phyloP scores from a whole-genome alignment of 2,113 vertebrate genomes.

The Nestor notabilis region DNA sequence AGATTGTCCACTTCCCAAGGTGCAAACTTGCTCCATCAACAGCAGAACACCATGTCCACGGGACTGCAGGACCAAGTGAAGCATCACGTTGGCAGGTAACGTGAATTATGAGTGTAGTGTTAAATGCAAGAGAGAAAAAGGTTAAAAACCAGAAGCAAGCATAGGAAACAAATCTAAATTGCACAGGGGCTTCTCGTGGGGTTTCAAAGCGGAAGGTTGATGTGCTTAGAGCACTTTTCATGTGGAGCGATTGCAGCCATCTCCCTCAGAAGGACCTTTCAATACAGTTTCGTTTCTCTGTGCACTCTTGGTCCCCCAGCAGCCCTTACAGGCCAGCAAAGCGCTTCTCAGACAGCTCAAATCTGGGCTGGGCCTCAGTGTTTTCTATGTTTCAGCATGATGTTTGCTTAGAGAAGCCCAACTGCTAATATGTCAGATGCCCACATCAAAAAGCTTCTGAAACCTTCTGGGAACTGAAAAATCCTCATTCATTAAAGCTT shows the following conservation, averaged over 20 bases:
- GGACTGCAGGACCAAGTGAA: neutral
- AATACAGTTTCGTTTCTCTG: neutral
- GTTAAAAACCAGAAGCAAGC: neutral
- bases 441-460: neutral
- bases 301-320: neutral
- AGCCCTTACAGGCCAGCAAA: neutral
- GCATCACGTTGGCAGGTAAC: neutral
- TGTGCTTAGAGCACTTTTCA: neutral
- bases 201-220: neutral
- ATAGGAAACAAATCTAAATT: neutral
- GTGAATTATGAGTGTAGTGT: neutral
- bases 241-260: neutral
- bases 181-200: neutral
- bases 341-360: neutral
- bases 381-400: accelerated
- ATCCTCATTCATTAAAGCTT: neutral
- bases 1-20: neutral
- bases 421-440: neutral
- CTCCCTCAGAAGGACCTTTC: neutral
- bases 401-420: neutral
- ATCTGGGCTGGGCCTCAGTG: neutral
- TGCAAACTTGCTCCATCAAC: too few relatives aligned
- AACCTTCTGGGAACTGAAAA: neutral
- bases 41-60: neutral
- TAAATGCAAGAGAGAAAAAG: neutral